Base-by-base conservation (phyloP, 2,113 vertebrate genomes). In the Dicentrarchus labrax region DNA sequence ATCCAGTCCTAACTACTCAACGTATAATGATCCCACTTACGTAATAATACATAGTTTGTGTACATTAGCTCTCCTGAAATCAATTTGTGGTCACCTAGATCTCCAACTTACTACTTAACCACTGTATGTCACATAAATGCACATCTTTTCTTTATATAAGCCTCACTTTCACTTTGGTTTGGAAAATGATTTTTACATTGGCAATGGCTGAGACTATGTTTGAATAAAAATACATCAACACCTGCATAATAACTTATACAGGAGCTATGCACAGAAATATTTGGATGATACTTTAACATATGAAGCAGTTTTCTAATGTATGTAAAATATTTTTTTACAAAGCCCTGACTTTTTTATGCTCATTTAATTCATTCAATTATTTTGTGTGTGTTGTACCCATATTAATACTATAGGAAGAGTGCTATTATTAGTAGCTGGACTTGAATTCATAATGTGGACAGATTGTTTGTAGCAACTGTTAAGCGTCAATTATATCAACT, bases 41-140 rank as follows among this genome's bases (percentile, higher is more conserved):
- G 64, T 39, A 84, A 80, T n/a, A 89, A 82, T 64, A 60, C 60
- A 43, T 61, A 66, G 39, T 83, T 86, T 82, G 62, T 88, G 70
- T 81, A 82, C 61, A 85, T 87, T 84, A 85, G 72, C 41, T 43
- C 65, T 71, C 45, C 71, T 78, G 38, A 74, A 84, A 87, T 90
- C 78, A 51, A 59, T 86, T 78, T 91, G 88, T 80, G 89, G 86
- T 85, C 43, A 84, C 17, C 51, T 82, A 39, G 71, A 82, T 83
- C 61, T 70, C 22, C 70, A 76, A 17, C 70, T 66, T 36, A 53
- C 45, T 65, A 19, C 65, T 72, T 67, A 19, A 74, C 82, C 76
- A 36, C 68, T 53, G 41, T 10, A 12, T 45, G 70, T 80, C 74
- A 84, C 68, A 62, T 59, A 39, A 60, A 68, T 72, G 59, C 50